Percentiles rank a stretch among this genome's conserved stretches.
Conservation (phyloP, 2,113 vertebrate species). For the Eptesicus fuscus region DNA sequence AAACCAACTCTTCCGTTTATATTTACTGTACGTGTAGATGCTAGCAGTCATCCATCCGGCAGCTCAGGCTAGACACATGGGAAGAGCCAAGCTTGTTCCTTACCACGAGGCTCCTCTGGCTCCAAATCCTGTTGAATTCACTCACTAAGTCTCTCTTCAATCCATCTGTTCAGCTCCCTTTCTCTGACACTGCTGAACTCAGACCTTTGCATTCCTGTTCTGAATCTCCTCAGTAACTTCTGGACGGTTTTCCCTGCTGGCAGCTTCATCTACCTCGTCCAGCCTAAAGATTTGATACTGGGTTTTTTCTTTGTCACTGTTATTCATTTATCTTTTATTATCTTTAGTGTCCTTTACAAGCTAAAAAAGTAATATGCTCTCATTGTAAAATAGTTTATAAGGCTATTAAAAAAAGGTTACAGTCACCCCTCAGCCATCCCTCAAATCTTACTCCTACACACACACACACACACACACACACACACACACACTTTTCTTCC, state of each 20-base stretch:
- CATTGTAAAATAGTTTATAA: neutral
- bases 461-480: neutral
- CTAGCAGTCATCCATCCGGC: neutral
- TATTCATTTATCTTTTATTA: neutral
- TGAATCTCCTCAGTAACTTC: neutral
- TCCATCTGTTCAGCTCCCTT: neutral
- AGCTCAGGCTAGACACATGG: neutral
- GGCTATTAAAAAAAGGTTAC: neutral
- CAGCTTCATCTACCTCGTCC: neutral
- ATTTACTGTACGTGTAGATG: neutral
- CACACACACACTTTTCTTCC: neutral
- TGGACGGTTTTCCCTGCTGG: neutral
- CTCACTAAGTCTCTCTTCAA: neutral
- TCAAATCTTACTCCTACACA: neutral
- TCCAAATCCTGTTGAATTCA: neutral
- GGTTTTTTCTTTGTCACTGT: neutral
- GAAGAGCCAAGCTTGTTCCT: neutral
- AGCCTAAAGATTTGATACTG: neutral
- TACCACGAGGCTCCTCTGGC: neutral
- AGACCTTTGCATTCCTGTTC: neutral
- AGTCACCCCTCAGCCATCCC: neutral
- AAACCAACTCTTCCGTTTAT: neutral
- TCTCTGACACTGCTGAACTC: neutral
- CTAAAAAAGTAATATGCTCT: conserved; percentile 23
- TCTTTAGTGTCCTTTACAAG: conserved; percentile 20